Evolutionary conservation across 2,113 vertebrate genomes (phyloP).

Genomic region (Pygoscelis antarcticus): DNA sequence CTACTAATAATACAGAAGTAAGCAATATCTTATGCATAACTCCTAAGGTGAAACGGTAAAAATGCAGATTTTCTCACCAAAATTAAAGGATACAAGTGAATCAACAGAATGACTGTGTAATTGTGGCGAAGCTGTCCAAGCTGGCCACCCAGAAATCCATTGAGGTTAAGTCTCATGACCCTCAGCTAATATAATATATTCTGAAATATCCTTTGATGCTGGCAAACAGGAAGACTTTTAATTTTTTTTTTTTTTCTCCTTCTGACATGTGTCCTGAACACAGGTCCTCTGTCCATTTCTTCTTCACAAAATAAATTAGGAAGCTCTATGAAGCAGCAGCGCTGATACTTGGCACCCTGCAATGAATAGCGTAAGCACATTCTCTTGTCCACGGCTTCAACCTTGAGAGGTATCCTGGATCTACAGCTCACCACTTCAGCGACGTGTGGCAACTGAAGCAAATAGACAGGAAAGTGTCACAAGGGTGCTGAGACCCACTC

Average conservation of each 20-base stretch:
- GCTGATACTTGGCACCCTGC: background rate
- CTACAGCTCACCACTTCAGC: background rate
- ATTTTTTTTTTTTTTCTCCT: background rate
- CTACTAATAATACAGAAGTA: background rate
- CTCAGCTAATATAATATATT: background rate
- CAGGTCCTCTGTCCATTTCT: background rate
- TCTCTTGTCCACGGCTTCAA: background rate
- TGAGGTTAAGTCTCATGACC: background rate
- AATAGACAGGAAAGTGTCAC: background rate
- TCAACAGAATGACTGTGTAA: background rate
- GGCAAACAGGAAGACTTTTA: background rate
- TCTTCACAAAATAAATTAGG: background rate
- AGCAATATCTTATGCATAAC: background rate
- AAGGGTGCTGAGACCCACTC: background rate
- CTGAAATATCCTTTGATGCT: background rate
- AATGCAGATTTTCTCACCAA: background rate
- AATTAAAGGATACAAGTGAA: background rate
- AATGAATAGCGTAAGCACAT: background rate
- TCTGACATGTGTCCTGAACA: background rate
- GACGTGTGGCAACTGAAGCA: background rate
- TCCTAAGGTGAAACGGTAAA: background rate
- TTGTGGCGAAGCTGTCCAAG: background rate
- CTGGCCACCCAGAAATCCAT: background rate
- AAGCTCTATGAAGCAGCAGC: constrained; percentile 3
- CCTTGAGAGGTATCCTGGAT: background rate